Base-by-base conservation (phyloP, 92 coral and sea anemone genomes). In the Epizoanthus stellaris region DNA sequence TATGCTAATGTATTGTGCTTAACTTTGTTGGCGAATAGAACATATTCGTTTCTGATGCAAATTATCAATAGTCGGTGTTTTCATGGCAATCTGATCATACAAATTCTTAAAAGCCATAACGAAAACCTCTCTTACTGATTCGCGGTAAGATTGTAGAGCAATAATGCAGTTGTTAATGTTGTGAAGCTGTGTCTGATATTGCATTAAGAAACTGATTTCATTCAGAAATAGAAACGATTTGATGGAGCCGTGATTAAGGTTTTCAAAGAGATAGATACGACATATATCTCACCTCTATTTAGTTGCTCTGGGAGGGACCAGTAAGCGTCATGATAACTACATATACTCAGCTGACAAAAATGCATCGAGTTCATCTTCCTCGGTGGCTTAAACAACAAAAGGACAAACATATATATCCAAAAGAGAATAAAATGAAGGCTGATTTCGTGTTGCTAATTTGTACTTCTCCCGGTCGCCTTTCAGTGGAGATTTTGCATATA, bases 1-100 rank as follows among this genome's bases (percentile, higher is more conserved):
- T 79, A 79, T 79, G 83, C 60, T 61, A 64, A 79, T 79, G 9
- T 10, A 12, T 34, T 19, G 21, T 38, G 30, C 49, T n/a, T 34
- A 75, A 15, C 66, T 19, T 59, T 30, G 53, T 17, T 61, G 65
- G 60, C 54, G 53, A 63, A 79, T 4, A 40, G 83, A 79, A 45
- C 42, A 7, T 43, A 25, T 64, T 52, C 56, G 56, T 52, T 11
- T 70, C 23, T 58, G 42, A 45, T 43, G 34, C 38, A 79, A 63
- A 79, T 43, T 79, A 63, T 38, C 21, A 19, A 62, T 15, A 42
- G 58, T 56, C 83, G 70, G 8, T 43, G 72, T 64, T 79, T 68
- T 52, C 12, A 36, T 77, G 52, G 67, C n/a, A 79, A 20, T 58
- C 67, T 63, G n/a, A 20, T 63, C 40, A 61, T 45, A 19, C 45